phyloP scores from a whole-genome alignment of 2,888 invertebrate species.

The Tricholauxania praeusta region DNA sequence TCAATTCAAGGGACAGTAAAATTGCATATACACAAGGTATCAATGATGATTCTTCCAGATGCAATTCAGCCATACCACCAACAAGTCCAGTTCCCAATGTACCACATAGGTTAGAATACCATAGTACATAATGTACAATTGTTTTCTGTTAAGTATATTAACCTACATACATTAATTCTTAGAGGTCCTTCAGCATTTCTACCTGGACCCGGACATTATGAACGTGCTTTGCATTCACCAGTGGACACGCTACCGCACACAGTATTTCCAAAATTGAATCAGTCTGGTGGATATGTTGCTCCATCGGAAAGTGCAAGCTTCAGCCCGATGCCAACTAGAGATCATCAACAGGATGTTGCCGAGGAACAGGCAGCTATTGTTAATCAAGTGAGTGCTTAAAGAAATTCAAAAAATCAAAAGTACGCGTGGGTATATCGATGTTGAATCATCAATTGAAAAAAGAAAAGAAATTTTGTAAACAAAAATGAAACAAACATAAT shows the following conservation, averaged over 20 bases:
- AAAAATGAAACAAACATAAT: slow-evolving; percentile 6
- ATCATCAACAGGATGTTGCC: slow-evolving; percentile 66
- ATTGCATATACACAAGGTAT: slow-evolving; percentile 67
- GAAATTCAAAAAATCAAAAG: neutral
- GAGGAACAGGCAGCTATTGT: slow-evolving; percentile 67
- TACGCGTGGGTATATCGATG: too few species aligned
- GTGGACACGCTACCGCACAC: slow-evolving; percentile 70
- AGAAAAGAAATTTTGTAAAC: neutral
- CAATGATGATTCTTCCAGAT: slow-evolving; percentile 70
- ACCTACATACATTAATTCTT: slow-evolving; percentile 1
- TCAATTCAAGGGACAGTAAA: slow-evolving; percentile 63
- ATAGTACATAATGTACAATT: neutral
- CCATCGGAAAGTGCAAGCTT: slow-evolving; percentile 60
- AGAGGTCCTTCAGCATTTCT: slow-evolving; percentile 71
- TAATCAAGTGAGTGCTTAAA: slow-evolving; percentile 63
- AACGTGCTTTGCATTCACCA: slow-evolving; percentile 63
- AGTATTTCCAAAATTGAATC: slow-evolving; percentile 69
- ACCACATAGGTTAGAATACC: slow-evolving; percentile 69
- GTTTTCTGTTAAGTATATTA: slow-evolving; percentile 3
- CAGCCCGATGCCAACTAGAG: slow-evolving; percentile 67
- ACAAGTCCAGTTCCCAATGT: slow-evolving; percentile 53
- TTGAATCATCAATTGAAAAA: too few species aligned
- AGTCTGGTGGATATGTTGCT: slow-evolving; percentile 66
- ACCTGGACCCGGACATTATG: slow-evolving; percentile 69
- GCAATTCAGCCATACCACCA: slow-evolving; percentile 67